phyloP scores from a whole-genome alignment of 2,888 invertebrate species.

The Dicycla oo region DNA sequence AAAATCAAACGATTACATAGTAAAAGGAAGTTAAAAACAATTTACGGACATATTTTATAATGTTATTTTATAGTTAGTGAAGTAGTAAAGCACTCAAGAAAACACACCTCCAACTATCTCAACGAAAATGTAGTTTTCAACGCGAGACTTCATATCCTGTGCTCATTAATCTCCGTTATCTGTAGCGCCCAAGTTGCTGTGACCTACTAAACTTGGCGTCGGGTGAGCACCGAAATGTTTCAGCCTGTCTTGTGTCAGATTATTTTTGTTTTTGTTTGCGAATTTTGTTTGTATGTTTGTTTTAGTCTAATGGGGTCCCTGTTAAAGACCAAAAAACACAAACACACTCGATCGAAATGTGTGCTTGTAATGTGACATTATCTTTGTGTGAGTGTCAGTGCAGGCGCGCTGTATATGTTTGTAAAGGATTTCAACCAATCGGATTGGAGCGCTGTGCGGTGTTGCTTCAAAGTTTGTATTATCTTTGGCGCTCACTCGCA shows the following conservation, averaged over 20 bases:
- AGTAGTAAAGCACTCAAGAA: constrained; percentile 22
- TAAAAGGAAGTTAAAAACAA: background rate
- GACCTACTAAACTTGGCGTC: constrained; percentile 56
- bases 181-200: constrained; percentile 58
- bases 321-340: background rate
- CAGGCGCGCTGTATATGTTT: background rate
- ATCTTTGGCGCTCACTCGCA: constrained; percentile 25
- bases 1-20: background rate
- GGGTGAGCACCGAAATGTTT: constrained; percentile 42
- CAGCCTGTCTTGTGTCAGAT: constrained; percentile 61
- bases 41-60: background rate
- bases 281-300: constrained; percentile 19
- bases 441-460: background rate
- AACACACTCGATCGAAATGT: background rate
- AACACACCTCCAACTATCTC: constrained; percentile 36
- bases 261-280: constrained; percentile 52
- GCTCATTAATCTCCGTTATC: constrained; percentile 65
- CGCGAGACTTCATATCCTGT: constrained; percentile 60
- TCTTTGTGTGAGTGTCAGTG: background rate
- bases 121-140: constrained; percentile 60
- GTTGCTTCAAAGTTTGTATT: constrained; percentile 41
- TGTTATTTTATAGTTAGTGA: background rate
- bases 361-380: constrained; percentile 1
- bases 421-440: constrained; percentile 33
- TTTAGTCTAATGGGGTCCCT: background rate